These are phyloP conservation scores for Plecotus auritus DNA, from an alignment of 2,113 vertebrate genomes.

Conservation along the genomic window DNA sequence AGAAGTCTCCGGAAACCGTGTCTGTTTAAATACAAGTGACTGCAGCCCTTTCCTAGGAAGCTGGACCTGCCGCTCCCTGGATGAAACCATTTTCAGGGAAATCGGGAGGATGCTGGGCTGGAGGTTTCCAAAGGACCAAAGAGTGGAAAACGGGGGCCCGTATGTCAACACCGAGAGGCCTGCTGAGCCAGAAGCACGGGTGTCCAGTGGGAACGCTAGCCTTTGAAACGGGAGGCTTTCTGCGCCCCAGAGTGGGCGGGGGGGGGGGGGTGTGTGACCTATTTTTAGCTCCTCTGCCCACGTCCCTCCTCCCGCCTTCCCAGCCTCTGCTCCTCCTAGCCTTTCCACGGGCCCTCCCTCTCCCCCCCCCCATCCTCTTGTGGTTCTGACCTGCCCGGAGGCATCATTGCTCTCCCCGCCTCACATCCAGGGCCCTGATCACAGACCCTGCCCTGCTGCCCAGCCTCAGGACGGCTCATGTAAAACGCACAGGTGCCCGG, in stretches of 20 bases:
- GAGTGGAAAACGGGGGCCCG: no score
- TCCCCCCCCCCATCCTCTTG: not conserved
- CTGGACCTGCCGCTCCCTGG: not conserved
- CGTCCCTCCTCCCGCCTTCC: not conserved
- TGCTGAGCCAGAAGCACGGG: not conserved
- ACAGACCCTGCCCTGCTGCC: not conserved
- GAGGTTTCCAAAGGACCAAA: not conserved
- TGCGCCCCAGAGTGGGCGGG: no score
- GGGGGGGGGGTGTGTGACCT: accelerated
- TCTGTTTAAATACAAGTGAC: conserved; percentile 45
- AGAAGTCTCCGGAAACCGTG: conserved; percentile 10
- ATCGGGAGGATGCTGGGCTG: not conserved
- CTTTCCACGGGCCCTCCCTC: accelerated
- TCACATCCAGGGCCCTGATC: accelerated
- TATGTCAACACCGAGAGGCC: not conserved
- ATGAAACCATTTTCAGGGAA: not conserved
- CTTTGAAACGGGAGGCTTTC: not conserved
- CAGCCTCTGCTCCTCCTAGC: not conserved
- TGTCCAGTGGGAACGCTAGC: not conserved
- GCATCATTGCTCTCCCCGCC: not conserved
- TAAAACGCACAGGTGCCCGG: not conserved
- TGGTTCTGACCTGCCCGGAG: not conserved
- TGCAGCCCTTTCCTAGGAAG: not conserved
- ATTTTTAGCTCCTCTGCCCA: not conserved
- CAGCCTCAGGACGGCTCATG: accelerated